These are phyloP conservation scores for Fissipunctia ypsillon DNA, from an alignment of 2,888 invertebrate genomes.

Conservation along the genomic window DNA sequence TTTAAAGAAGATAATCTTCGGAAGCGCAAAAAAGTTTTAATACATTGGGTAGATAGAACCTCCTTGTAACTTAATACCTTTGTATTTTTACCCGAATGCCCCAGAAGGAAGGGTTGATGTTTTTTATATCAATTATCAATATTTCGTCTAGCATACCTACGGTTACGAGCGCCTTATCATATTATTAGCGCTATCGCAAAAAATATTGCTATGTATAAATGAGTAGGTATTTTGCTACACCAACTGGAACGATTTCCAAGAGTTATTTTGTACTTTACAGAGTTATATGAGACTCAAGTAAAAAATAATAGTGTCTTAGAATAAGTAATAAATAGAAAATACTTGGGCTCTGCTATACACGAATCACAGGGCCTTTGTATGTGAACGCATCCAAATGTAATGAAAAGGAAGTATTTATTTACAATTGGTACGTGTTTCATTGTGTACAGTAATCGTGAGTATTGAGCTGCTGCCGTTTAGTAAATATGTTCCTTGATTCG, in stretches of 20 bases:
- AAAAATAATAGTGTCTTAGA: not conserved
- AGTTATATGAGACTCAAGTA: not conserved
- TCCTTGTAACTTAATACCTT: not conserved
- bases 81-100: not conserved
- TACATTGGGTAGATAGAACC: not conserved
- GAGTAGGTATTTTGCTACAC: conserved; percentile 3
- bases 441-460: conserved; percentile 44
- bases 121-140: not conserved
- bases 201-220: conserved; percentile 15
- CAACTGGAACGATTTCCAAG: not conserved
- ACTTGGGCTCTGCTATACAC: not conserved
- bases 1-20: conserved; percentile 4
- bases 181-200: not conserved
- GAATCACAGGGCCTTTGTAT: not conserved
- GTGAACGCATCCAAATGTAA: conserved; percentile 64
- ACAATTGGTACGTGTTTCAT: conserved; percentile 49
- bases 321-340: not conserved
- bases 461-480: conserved; percentile 43
- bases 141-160: not conserved
- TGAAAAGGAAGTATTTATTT: conserved; percentile 71
- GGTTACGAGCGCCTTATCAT: not conserved
- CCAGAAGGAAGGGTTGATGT: not conserved
- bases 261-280: not conserved
- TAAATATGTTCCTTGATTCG: too few relatives aligned
- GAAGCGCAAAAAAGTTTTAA: conserved; percentile 19